Percentiles rank a stretch among this genome's conserved stretches.
phyloP scores from a whole-genome alignment of 2,888 invertebrate species.

The Epistrophe eligans region DNA sequence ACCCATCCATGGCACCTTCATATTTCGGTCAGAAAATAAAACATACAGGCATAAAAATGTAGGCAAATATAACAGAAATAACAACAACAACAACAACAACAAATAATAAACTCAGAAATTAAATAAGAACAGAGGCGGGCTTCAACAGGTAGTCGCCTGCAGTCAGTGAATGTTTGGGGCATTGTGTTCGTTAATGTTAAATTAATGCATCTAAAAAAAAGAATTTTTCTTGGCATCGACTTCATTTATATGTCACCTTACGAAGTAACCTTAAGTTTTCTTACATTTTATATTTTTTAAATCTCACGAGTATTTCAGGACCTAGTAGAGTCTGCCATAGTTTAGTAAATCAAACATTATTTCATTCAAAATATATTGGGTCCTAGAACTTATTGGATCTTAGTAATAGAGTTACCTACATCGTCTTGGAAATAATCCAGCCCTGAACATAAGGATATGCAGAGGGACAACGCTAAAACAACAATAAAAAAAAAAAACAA shows the following conservation, averaged over 20 bases:
- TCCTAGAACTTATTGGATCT: background rate
- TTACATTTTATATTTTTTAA: background rate
- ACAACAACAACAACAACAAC: constrained; percentile 20
- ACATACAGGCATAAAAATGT: constrained; percentile 6
- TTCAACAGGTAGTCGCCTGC: background rate
- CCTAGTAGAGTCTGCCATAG: too few species aligned
- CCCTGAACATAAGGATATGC: constrained; percentile 10
- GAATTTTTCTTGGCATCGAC: background rate
- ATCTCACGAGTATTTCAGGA: background rate
- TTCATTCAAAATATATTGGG: background rate
- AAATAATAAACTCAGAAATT: constrained; percentile 16
- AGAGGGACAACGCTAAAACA: constrained; percentile 37
- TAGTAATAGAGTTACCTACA: background rate
- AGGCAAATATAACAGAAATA: constrained; percentile 25
- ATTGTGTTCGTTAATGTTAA: background rate
- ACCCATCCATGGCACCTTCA: constrained; percentile 55
- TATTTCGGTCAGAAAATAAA: constrained; percentile 44
- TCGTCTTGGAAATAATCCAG: background rate
- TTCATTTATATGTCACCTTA: too few species aligned
- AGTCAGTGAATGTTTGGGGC: background rate
- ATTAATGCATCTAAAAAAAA: background rate
- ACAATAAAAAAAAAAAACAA: background rate
- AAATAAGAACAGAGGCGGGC: background rate
- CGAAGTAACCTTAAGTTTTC: background rate
- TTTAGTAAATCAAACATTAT: background rate